These are phyloP conservation scores for Zoanthus solanderi DNA, from an alignment of 92 coral and sea anemone species.

Conservation along the genomic window DNA sequence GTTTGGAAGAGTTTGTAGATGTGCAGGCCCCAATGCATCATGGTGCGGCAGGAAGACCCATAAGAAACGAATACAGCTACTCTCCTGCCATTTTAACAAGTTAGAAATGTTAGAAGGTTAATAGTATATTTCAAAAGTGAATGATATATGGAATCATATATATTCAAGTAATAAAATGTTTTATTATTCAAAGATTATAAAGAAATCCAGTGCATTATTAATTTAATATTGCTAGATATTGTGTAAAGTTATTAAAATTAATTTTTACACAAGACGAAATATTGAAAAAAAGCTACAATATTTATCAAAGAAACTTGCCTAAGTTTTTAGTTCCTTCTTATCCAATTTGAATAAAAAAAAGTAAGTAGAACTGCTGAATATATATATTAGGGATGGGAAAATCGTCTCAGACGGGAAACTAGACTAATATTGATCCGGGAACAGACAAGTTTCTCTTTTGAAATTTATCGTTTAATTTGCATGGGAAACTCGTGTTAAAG, in stretches of 20 bases:
- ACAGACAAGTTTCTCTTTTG: too few relatives aligned
- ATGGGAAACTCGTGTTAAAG: too few relatives aligned
- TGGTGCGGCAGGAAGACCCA: constrained; percentile 78
- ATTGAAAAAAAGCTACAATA: neutral
- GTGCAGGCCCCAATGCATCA: constrained; percentile 96
- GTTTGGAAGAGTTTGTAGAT: constrained; percentile 90
- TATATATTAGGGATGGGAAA: too few relatives aligned
- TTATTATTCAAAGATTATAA: neutral
- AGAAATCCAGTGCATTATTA: neutral
- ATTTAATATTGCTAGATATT: neutral
- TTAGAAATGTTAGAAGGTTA: constrained; percentile 33
- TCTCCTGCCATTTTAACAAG: constrained; percentile 84
- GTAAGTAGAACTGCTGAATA: too few relatives aligned
- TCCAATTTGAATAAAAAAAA: too few relatives aligned
- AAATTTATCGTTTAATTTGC: too few relatives aligned
- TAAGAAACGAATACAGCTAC: constrained; percentile 78
- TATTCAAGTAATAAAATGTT: neutral
- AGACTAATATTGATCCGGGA: too few relatives aligned
- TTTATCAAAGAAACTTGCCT: neutral
- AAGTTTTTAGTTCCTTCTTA: neutral
- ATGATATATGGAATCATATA: too few relatives aligned
- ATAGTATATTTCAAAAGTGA: too few relatives aligned
- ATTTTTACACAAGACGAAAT: neutral
- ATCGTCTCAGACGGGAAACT: too few relatives aligned
- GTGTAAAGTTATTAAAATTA: neutral